phyloP scores from a whole-genome alignment of 2,113 vertebrate genomes.

The Prinia subflava region DNA sequence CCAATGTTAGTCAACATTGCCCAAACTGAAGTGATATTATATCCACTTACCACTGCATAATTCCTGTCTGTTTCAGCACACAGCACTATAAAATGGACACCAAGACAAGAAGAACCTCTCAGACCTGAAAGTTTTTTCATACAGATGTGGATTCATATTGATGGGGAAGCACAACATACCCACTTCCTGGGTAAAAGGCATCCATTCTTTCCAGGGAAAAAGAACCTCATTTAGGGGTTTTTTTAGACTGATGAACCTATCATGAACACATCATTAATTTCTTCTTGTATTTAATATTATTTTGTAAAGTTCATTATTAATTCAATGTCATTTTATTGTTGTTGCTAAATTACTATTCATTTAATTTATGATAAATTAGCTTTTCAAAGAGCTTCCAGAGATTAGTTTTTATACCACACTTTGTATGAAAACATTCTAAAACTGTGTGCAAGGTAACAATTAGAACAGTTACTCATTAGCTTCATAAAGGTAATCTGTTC shows the following conservation, averaged over 20 bases:
- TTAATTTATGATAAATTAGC: constrained; percentile 16
- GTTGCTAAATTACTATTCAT: constrained; percentile 16
- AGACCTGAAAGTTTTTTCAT: neutral
- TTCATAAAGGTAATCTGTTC: neutral
- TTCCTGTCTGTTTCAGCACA: neutral
- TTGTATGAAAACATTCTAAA: constrained; percentile 13
- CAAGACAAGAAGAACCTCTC: neutral
- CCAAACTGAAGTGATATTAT: neutral
- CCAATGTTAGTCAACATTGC: neutral
- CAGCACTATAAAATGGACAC: neutral
- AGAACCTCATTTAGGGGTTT: neutral
- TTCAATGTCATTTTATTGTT: neutral
- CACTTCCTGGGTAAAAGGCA: neutral
- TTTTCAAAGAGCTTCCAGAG: neutral
- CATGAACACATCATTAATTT: constrained; percentile 5
- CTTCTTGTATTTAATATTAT: neutral
- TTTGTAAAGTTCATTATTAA: constrained; percentile 19
- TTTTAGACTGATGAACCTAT: neutral
- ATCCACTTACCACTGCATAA: neutral
- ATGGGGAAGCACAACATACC: neutral
- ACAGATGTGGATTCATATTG: neutral
- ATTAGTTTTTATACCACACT: neutral
- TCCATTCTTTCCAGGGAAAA: neutral
- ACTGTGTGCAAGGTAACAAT: neutral
- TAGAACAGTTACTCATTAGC: constrained; percentile 12